Conservation (phyloP, 2,797 vertebrate species). For the Sebastes vulpes region DNA sequence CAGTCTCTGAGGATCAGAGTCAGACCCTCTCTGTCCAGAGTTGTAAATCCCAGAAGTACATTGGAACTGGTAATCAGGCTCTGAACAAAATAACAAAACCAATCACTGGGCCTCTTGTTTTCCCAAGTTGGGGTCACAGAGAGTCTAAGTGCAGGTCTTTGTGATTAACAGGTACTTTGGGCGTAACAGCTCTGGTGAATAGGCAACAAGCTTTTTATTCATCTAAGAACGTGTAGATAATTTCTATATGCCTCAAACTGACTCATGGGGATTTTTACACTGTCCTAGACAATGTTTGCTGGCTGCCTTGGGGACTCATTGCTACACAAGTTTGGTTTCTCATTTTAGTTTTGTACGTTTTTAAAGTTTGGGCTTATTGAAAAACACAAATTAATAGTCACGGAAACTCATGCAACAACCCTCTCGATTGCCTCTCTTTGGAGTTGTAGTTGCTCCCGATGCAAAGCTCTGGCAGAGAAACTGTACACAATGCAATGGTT, state of each 20-base stretch:
- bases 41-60: constrained; percentile 7
- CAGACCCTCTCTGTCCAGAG: constrained; percentile 13
- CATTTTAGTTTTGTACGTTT: constrained; percentile 41
- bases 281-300: constrained; percentile 18
- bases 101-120: background rate
- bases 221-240: background rate
- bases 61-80: background rate
- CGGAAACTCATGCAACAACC: constrained; percentile 25
- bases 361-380: constrained; percentile 47
- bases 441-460: constrained; percentile 28
- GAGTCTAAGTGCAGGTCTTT: background rate
- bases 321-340: constrained; percentile 36
- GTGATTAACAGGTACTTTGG: constrained; percentile 15
- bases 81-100: constrained; percentile 1
- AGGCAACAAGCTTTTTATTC: constrained; percentile 11
- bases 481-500: constrained; percentile 28
- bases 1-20: constrained; percentile 28
- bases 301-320: constrained; percentile 41
- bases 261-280: constrained; percentile 11
- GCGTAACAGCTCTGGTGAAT: constrained; percentile 13
- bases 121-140: background rate
- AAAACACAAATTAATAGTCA: constrained; percentile 69
- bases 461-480: constrained; percentile 22
- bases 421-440: constrained; percentile 36
- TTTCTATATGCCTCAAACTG: constrained; percentile 9